Conservation (phyloP, 1,140 invertebrate genomes). For the Parapsyche elsis region DNA sequence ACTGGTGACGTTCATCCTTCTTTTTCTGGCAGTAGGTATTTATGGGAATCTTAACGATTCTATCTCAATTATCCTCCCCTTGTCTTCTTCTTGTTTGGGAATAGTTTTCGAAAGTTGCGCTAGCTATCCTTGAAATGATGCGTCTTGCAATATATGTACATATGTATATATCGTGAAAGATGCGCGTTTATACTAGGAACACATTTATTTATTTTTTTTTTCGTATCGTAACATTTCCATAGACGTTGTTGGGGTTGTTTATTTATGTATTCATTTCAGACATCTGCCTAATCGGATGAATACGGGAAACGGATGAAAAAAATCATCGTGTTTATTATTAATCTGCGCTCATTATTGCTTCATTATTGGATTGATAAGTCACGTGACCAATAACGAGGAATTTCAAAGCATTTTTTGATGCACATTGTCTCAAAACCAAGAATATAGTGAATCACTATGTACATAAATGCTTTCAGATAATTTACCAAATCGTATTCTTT, state of each 20-base stretch:
- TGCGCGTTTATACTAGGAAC: slow-evolving; percentile 30
- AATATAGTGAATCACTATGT: no score
- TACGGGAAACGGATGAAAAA: slow-evolving; percentile 2
- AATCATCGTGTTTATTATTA: neutral
- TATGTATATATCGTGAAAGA: slow-evolving; percentile 10
- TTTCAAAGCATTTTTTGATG: no score
- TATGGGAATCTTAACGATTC: neutral
- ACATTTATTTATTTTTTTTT: slow-evolving; percentile 28
- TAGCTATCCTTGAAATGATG: neutral
- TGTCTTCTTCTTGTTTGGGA: neutral
- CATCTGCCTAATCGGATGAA: slow-evolving; percentile 28
- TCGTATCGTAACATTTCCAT: slow-evolving; percentile 25
- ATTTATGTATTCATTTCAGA: slow-evolving; percentile 15
- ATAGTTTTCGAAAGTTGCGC: neutral
- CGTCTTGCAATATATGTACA: neutral
- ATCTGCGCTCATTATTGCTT: no score
- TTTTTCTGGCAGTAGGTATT: neutral
- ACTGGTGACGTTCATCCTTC: neutral
- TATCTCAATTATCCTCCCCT: slow-evolving; percentile 15
- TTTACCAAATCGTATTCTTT: no score
- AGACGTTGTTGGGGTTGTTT: slow-evolving; percentile 19
- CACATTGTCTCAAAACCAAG: no score
- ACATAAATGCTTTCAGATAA: no score
- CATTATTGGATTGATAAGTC: no score
- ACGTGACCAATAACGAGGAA: no score